phyloP scores from a whole-genome alignment of 2,888 invertebrate genomes.

The Hypena proboscidalis region DNA sequence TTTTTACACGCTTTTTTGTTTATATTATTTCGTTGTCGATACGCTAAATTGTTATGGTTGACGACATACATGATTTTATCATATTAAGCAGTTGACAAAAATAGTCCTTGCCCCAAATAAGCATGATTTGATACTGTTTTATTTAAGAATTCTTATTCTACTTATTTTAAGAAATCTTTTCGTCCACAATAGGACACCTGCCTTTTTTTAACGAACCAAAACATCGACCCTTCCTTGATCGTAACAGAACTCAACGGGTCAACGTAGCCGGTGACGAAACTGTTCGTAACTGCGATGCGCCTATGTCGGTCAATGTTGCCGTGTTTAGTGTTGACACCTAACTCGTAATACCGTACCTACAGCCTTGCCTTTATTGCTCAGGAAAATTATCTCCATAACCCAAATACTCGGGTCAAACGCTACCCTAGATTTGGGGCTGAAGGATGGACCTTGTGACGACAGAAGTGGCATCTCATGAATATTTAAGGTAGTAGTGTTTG shows the following conservation, averaged over 20 bases:
- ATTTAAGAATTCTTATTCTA: no score
- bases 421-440: background rate
- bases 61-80: no score
- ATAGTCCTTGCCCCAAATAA: no score
- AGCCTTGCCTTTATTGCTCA: slow-evolving; percentile 37
- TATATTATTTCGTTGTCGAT: no score
- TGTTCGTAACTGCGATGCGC: slow-evolving; percentile 23
- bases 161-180: no score
- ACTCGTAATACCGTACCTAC: slow-evolving; percentile 30
- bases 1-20: no score
- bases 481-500: no score
- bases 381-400: slow-evolving; percentile 36
- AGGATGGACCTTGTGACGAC: background rate
- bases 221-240: background rate
- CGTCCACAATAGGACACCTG: no score
- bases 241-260: slow-evolving; percentile 3
- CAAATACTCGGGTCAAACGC: slow-evolving; percentile 3
- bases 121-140: no score
- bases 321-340: slow-evolving; percentile 71
- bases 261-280: slow-evolving; percentile 40
- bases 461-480: background rate
- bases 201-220: no score
- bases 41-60: no score
- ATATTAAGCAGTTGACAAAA: no score
- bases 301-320: slow-evolving; percentile 78